Evolutionary conservation across 2,797 vertebrate species (phyloP).

Genomic region (Sebastes hopkinsi): DNA sequence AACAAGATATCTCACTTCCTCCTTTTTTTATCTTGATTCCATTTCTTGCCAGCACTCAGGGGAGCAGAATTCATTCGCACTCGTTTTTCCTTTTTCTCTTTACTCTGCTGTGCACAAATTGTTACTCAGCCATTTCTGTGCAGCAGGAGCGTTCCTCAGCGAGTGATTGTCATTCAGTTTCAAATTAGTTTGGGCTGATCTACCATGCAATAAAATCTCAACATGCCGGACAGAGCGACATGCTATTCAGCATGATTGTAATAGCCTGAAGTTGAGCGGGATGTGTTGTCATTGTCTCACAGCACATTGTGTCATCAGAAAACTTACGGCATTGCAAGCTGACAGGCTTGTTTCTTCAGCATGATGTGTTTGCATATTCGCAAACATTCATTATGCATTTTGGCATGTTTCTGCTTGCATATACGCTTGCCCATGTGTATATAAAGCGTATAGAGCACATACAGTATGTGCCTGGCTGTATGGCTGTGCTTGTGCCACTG

Average conservation of each 20-base stretch:
- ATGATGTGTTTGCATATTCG: conserved; percentile 22
- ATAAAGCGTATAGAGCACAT: neutral
- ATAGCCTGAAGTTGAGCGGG: conserved; percentile 56
- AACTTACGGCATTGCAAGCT: conserved; percentile 42
- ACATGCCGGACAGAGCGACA: conserved; percentile 65
- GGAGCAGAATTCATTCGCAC: conserved; percentile 72
- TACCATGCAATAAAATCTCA: conserved; percentile 60
- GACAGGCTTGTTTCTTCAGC: conserved; percentile 23
- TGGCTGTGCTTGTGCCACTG: conserved; percentile 32
- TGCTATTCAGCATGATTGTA: conserved; percentile 61
- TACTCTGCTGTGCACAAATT: conserved; percentile 65
- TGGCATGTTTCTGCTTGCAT: conserved; percentile 9
- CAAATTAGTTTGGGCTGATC: conserved; percentile 70
- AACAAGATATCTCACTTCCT: conserved; percentile 74
- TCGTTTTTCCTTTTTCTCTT: conserved; percentile 47
- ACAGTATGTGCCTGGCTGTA: conserved; percentile 10
- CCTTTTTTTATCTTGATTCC: conserved; percentile 69
- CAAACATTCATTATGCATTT: conserved; percentile 26
- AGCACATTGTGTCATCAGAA: conserved; percentile 58
- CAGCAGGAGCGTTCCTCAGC: conserved; percentile 44
- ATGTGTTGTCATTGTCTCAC: conserved; percentile 61
- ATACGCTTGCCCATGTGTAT: neutral
- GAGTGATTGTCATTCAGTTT: conserved; percentile 71
- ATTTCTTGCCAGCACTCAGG: conserved; percentile 69
- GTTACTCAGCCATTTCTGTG: conserved; percentile 65